phyloP scores from a whole-genome alignment of 2,113 vertebrate genomes.

The Amazona vittata region DNA sequence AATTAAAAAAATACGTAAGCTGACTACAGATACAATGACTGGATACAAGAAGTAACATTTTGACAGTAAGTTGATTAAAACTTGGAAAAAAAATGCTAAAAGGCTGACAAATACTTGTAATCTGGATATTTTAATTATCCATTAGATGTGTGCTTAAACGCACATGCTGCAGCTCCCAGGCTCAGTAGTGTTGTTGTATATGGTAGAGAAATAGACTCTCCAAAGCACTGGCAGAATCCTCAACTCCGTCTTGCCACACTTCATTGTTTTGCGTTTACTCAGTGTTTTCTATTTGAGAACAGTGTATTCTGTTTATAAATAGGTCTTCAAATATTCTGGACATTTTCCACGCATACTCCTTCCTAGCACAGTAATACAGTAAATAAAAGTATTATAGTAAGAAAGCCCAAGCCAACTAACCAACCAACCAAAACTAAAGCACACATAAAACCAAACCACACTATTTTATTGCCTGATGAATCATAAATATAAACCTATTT shows the following conservation, averaged over 20 bases:
- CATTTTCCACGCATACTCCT: background rate
- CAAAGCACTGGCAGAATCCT: background rate
- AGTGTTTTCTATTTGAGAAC: background rate
- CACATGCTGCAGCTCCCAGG: background rate
- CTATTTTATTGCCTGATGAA: background rate
- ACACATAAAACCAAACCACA: background rate
- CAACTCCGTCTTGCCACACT: background rate
- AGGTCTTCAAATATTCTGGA: background rate
- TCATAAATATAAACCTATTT: background rate
- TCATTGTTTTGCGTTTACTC: background rate
- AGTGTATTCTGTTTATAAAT: background rate
- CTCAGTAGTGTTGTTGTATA: background rate
- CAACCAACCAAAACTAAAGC: background rate
- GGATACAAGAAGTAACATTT: background rate
- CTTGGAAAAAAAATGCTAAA: background rate
- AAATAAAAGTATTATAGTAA: background rate
- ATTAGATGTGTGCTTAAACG: background rate
- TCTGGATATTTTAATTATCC: background rate
- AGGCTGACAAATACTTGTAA: background rate
- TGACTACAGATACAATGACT: background rate
- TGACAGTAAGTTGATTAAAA: background rate
- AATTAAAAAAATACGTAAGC: background rate
- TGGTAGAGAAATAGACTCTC: background rate
- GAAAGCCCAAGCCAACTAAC: background rate
- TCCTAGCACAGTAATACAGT: background rate